Evolutionary conservation across 2,888 invertebrate species (phyloP), one percentile per base, ranked within the genome.

Genomic region (Nysson spinosus): DNA sequence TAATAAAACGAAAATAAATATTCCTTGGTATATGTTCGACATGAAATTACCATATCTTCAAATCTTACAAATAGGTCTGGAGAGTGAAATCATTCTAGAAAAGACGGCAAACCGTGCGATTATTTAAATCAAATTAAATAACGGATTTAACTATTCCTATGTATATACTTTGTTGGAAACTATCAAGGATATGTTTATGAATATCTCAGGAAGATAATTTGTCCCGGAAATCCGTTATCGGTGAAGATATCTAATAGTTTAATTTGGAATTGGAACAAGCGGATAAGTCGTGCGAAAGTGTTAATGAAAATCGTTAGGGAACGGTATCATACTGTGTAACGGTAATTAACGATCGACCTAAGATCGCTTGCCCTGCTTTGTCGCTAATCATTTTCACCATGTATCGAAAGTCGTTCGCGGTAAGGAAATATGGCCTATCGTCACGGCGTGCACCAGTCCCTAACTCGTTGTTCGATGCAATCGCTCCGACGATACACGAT

Each of bases 401-500:
- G 74, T 69, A 75, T 46, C 69, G 68, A 75, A 70, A 75, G 68
- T 75, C 65, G 67, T 60, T 54, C 68, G 60, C 58, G 55, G 56
- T 58, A 65, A 63, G 65, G 57, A 72, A 73, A 75, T 75, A 75
- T 75, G 67, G 67, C 66, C 65, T 69, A 67, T 64, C 66, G 63
- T 16, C 51, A 16, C 43, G 46, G 62, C 55, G 55, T 56, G 62
- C 66, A 57, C 44, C 57, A 52, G 60, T 72, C 51, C 47, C 69
- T 67, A 72, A 70, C 75, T 72, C 68, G 78, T 75, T 79, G 77
- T 78, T 77, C 76, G 77, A 72, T 75, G 72, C 72, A 78, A 81
- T 81, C 79, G 69, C 75, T 34, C 47, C 56, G 52, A 73, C 77
- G 78, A 76, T 80, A 81, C 77, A 81, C 74, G 79, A 80, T 81